Evolutionary conservation across 2,888 invertebrate genomes (phyloP), one percentile per base, ranked within the genome.

Genomic region (Bombyx huttoni): DNA sequence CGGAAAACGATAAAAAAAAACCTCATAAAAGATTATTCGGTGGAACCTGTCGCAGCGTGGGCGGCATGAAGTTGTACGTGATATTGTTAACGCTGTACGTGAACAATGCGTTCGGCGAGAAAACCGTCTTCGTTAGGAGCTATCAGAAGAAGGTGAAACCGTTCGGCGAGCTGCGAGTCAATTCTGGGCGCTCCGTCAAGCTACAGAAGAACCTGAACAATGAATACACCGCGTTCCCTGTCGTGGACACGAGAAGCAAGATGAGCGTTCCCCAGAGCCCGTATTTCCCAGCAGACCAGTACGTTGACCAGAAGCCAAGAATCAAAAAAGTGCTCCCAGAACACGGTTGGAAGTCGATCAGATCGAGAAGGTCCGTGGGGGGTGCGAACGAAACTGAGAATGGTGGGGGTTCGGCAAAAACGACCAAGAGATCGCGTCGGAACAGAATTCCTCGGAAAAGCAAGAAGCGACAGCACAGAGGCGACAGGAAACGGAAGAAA

Each of bases 281-380:
- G 0, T 70, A 68, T 51, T 78, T 80, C 47, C 67, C 70, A 6
- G 40, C 61, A 3, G 67, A 68, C 2, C 52, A 56, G 3, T 40
- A 46, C 7, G 40, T 35, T 2, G 64, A 70, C 6, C 59, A 61
- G 35, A 78, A 71, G 49, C 33, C 60, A 0, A 69, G 77, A 53
- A 68, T 76, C 0, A 80, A 81, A 54, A 85, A 78, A 60, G 60
- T 72, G 7, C 53, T 76, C 12, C 59, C 68, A 0, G 70, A 73
- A 13, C 64, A 61, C 34, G 8, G 55, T n/a, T 62, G 64, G 55
- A 46, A 55, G 0, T 35, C 55, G 0, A 1, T 55, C 2, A 65
- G 73, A 49, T 52, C 50, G 24, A 78, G 72, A 55, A 62, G 78
- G 53, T 64, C 68, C 8, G 63, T 58, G 9, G 53, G 49, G 12